Evolutionary conservation across 2,888 invertebrate species (phyloP).

Genomic region (Zygaena filipendulae): DNA sequence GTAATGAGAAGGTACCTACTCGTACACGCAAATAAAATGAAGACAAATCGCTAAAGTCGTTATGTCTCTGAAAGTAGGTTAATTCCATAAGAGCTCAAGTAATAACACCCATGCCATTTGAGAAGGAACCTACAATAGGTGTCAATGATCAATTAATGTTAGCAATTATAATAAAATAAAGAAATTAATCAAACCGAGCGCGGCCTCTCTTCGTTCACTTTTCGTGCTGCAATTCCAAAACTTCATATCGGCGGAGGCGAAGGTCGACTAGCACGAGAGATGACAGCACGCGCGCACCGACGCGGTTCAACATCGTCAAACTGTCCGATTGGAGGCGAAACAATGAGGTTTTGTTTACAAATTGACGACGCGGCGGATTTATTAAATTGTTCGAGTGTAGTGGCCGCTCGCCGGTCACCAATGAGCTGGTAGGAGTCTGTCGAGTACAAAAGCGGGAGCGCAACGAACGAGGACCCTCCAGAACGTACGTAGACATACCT

Average conservation of each 20-base stretch:
- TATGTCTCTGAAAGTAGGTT: constrained; percentile 23
- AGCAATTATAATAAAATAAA: too few species aligned
- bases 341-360: constrained; percentile 67
- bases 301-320: constrained; percentile 47
- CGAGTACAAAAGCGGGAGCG: constrained; percentile 36
- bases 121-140: too few species aligned
- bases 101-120: too few species aligned
- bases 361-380: constrained; percentile 49
- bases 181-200: constrained; percentile 42
- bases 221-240: constrained; percentile 57
- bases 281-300: constrained; percentile 39
- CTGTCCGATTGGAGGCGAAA: constrained; percentile 53
- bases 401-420: constrained; percentile 37
- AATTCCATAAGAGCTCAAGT: constrained; percentile 24
- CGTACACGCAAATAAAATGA: too few species aligned
- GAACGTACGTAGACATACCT: too few species aligned
- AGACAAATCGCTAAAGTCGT: constrained; percentile 29
- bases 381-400: constrained; percentile 50
- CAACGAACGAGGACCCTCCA: constrained; percentile 44
- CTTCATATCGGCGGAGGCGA: constrained; percentile 35
- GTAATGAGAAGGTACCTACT: too few species aligned
- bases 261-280: constrained; percentile 28
- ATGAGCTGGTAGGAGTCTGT: constrained; percentile 25
- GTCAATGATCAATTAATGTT: too few species aligned
- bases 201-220: constrained; percentile 33